Percentiles rank a stretch among this genome's conserved stretches.
Conservation (phyloP, 2,797 vertebrate genomes). For the Lacerta viridis region DNA sequence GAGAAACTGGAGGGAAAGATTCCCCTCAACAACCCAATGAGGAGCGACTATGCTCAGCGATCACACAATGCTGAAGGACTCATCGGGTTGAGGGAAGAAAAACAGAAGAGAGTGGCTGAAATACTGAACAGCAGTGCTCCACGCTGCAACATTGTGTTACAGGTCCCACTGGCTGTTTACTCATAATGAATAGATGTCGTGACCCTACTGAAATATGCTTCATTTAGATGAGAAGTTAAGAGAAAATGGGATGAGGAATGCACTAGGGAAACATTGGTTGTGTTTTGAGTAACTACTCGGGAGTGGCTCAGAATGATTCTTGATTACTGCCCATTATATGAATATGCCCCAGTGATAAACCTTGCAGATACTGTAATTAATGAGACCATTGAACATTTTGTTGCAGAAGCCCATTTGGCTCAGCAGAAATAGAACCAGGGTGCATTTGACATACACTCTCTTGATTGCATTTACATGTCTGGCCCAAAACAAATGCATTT, state of each 20-base stretch:
- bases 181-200: constrained; percentile 18
- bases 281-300: constrained; percentile 32
- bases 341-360: constrained; percentile 30
- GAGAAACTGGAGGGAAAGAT: too few species aligned
- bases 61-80: too few species aligned
- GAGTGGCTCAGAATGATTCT: constrained; percentile 18
- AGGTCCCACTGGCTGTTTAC: neutral
- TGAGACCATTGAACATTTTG: constrained; percentile 15
- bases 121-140: too few species aligned
- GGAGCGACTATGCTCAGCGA: too few species aligned
- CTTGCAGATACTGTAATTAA: neutral
- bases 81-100: too few species aligned
- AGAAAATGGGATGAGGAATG: constrained; percentile 25
- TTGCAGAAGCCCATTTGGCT: constrained; percentile 31
- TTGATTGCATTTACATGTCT: neutral
- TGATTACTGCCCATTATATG: constrained; percentile 50
- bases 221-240: constrained; percentile 43
- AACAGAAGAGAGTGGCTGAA: too few species aligned
- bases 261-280: constrained; percentile 31
- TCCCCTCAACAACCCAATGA: too few species aligned
- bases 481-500: constrained; percentile 31
- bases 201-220: constrained; percentile 1
- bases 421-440: constrained; percentile 14
- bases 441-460: neutral
- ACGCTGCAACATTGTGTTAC: too few species aligned